Evolutionary conservation across 2,113 vertebrate genomes (phyloP).

Genomic region (Tragelaphus scriptus): DNA sequence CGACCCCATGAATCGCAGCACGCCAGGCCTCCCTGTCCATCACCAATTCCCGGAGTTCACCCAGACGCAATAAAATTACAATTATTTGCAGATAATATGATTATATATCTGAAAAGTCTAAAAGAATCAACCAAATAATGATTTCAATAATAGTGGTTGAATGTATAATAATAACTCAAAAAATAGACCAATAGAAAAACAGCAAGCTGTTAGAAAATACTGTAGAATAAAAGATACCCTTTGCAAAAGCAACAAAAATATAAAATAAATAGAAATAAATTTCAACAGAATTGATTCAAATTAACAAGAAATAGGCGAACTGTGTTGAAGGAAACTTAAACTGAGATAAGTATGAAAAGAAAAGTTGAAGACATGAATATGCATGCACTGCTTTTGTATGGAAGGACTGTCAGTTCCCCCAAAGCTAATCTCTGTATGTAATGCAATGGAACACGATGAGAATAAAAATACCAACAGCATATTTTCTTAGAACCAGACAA

Average conservation of each 20-base stretch:
- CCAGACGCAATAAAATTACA: not conserved
- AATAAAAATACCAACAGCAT: slow-evolving; percentile 3
- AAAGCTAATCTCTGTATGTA: slow-evolving; percentile 9
- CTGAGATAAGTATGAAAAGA: not conserved
- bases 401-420: slow-evolving; percentile 11
- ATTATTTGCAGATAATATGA: not conserved
- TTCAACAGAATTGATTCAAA: slow-evolving; percentile 29
- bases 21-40: too few relatives aligned
- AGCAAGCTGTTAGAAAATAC: not conserved
- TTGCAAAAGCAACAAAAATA: slow-evolving; percentile 17
- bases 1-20: too few relatives aligned
- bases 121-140: not conserved
- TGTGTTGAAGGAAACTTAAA: not conserved
- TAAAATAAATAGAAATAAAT: slow-evolving; percentile 3
- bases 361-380: slow-evolving; percentile 32
- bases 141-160: not conserved
- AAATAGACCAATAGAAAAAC: not conserved
- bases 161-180: not conserved
- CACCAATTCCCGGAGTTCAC: too few relatives aligned
- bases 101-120: not conserved
- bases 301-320: not conserved
- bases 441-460: not conserved
- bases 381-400: not conserved
- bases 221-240: not conserved
- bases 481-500: slow-evolving; percentile 4